Conservation (phyloP, 2,113 vertebrate species). For the Laticauda laticaudata region DNA sequence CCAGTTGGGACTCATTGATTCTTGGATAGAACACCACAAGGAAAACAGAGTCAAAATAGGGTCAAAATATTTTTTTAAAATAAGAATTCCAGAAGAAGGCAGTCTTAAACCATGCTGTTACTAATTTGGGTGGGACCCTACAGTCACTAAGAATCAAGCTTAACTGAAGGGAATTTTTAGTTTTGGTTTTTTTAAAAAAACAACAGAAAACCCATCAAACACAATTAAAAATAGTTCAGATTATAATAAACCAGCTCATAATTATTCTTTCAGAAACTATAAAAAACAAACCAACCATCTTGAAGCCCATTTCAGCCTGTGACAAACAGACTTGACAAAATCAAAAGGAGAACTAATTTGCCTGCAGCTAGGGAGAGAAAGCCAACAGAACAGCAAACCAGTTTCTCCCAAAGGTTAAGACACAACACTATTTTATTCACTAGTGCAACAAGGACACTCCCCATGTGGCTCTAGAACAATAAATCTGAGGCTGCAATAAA, state of each 20-base stretch:
- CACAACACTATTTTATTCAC: neutral
- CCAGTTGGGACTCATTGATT: neutral
- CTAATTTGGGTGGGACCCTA: neutral
- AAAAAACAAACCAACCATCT: neutral
- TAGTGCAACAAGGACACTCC: neutral
- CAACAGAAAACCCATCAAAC: neutral
- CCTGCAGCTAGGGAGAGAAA: neutral
- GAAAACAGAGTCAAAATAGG: neutral
- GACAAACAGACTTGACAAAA: neutral
- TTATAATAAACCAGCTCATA: neutral
- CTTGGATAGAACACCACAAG: neutral
- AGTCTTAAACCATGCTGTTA: neutral
- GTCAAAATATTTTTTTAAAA: neutral
- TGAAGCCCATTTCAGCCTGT: neutral
- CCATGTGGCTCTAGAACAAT: neutral
- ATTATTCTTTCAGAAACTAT: neutral
- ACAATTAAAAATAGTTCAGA: neutral
- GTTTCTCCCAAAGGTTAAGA: neutral
- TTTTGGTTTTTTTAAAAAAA: neutral
- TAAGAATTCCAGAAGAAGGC: neutral
- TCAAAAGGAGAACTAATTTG: neutral
- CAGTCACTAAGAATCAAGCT: neutral
- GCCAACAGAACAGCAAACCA: neutral
- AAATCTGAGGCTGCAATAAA: neutral
- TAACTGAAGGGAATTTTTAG: neutral